A percentile compares a stretch with the other conserved stretches of the same genome.
Evolutionary conservation across 2,888 invertebrate genomes (phyloP).

Genomic region (Lasioglossum oenotherae): DNA sequence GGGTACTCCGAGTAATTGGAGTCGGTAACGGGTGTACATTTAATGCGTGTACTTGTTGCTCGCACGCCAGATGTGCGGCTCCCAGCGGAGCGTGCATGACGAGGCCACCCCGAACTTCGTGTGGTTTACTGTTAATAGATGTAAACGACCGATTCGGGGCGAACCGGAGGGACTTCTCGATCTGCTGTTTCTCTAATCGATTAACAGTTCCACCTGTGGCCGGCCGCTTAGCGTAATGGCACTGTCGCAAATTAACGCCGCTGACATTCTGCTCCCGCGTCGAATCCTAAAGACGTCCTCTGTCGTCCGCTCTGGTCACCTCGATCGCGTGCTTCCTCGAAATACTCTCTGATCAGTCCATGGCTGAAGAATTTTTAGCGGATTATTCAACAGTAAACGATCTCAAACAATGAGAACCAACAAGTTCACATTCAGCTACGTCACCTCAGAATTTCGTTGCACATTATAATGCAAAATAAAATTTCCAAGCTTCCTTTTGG

Average conservation of each 20-base stretch:
- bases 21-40: constrained; percentile 69
- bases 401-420: too few species aligned
- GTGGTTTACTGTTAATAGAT: constrained; percentile 74
- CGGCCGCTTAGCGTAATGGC: constrained; percentile 7
- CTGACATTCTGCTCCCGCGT: background rate
- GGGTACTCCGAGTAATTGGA: constrained; percentile 73
- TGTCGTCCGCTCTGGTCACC: background rate
- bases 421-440: too few species aligned
- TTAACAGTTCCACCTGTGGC: constrained; percentile 39
- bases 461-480: too few species aligned
- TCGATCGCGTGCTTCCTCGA: background rate
- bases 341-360: background rate
- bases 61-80: constrained; percentile 74
- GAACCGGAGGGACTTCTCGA: constrained; percentile 21
- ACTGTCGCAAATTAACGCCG: constrained; percentile 3
- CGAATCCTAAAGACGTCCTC: background rate
- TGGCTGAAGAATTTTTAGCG: too few species aligned
- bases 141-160: constrained; percentile 66
- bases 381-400: too few species aligned
- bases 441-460: too few species aligned
- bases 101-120: constrained; percentile 67
- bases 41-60: constrained; percentile 78
- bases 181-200: constrained; percentile 46
- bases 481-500: too few species aligned
- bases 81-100: constrained; percentile 60